Percentiles rank a stretch among this genome's conserved stretches.
Conservation (phyloP, 2,113 vertebrate genomes). For the Scomber japonicus region DNA sequence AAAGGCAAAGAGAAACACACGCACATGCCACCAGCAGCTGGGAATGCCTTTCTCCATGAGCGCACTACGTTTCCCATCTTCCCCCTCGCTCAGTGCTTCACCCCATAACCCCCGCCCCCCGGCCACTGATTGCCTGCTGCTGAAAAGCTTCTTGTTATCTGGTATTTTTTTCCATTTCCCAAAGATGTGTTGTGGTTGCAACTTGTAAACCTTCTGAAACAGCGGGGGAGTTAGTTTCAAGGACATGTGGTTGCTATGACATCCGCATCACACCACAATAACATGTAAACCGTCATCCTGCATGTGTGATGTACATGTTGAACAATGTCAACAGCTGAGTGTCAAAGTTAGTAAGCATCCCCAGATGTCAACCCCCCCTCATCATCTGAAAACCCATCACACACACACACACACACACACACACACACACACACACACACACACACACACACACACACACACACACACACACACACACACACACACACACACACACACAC, state of each 20-base stretch:
- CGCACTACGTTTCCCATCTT: slow-evolving; percentile 24
- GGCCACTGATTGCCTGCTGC: slow-evolving; percentile 5
- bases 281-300: not conserved
- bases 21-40: slow-evolving; percentile 42
- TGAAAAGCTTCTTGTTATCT: slow-evolving; percentile 13
- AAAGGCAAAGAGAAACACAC: slow-evolving; percentile 29
- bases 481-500: not conserved
- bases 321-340: slow-evolving; percentile 33
- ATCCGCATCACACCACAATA: slow-evolving; percentile 5
- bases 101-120: slow-evolving; percentile 6
- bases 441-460: slow-evolving; percentile 1
- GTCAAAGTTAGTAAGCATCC: slow-evolving; percentile 4
- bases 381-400: not conserved
- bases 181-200: slow-evolving; percentile 1
- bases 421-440: not conserved
- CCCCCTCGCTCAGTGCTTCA: slow-evolving; percentile 3
- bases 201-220: not conserved
- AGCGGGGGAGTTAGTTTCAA: slow-evolving; percentile 17
- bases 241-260: slow-evolving; percentile 15
- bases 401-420: not conserved
- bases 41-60: not conserved
- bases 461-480: not conserved
- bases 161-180: not conserved
- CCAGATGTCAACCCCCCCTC: not conserved
- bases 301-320: not conserved